These are phyloP conservation scores for Scaptomyza montana DNA, from an alignment of 1,140 invertebrate genomes.

Conservation along the genomic window DNA sequence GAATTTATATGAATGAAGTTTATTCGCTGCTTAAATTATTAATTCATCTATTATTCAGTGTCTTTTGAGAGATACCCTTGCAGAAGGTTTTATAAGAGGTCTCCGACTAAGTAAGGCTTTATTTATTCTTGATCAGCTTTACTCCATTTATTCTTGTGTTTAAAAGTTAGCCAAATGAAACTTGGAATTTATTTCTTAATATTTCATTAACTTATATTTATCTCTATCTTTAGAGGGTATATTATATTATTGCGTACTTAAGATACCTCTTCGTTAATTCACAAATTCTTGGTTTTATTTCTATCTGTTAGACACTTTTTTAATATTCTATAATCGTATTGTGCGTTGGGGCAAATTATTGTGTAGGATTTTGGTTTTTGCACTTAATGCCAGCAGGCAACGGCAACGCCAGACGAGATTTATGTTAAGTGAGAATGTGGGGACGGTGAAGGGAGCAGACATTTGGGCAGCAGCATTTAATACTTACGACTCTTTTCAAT, in stretches of 20 bases:
- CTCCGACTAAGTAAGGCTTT: background rate
- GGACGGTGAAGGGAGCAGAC: background rate
- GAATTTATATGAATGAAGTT: background rate
- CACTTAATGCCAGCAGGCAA: conserved; percentile 36
- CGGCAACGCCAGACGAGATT: conserved; percentile 39
- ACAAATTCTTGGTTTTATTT: background rate
- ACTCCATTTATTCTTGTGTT: too few species aligned
- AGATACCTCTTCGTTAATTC: background rate
- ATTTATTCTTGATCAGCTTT: too few species aligned
- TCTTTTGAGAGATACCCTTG: conserved; percentile 28
- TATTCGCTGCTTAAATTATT: conserved; percentile 27
- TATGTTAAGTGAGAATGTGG: conserved; percentile 58
- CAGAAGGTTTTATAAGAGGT: too few species aligned
- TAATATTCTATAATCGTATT: conserved; percentile 57
- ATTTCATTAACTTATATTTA: too few species aligned
- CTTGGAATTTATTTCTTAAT: too few species aligned
- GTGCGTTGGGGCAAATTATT: conserved; percentile 65
- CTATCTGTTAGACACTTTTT: background rate
- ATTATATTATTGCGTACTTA: too few species aligned
- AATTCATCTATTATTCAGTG: conserved; percentile 53
- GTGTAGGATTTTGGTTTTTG: conserved; percentile 42
- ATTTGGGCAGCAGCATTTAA: conserved; percentile 1
- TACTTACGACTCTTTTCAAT: background rate
- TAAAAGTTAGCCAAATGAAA: too few species aligned
- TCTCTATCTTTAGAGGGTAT: too few species aligned